These are phyloP conservation scores for Psammodynastes pulverulentus DNA, from an alignment of 2,113 vertebrate genomes.

Conservation along the genomic window DNA sequence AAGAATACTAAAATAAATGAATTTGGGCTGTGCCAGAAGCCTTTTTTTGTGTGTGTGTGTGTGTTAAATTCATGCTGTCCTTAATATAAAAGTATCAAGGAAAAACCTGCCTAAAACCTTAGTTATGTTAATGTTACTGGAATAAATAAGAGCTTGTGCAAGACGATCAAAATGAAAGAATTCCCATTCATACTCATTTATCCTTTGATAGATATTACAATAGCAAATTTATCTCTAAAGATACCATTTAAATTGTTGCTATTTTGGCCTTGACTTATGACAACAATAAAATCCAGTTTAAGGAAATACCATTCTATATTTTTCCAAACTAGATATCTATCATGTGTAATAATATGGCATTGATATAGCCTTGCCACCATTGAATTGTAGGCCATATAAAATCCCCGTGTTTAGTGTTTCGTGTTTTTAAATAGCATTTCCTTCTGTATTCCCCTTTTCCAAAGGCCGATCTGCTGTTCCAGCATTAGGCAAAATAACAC, in stretches of 20 bases:
- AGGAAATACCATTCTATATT: slow-evolving; percentile 45
- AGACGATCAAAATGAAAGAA: neutral
- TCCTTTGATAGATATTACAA: neutral
- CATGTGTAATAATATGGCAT: slow-evolving; percentile 3
- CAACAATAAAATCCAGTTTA: slow-evolving; percentile 49
- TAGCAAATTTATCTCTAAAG: neutral
- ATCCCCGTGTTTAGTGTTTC: slow-evolving; percentile 43
- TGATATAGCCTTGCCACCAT: neutral
- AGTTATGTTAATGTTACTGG: neutral
- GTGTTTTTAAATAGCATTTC: slow-evolving; percentile 37
- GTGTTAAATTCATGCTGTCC: slow-evolving; percentile 1
- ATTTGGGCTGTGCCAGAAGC: neutral
- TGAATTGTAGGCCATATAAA: slow-evolving; percentile 47
- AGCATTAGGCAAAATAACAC: slow-evolving; percentile 36
- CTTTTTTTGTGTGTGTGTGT: neutral
- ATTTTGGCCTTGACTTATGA: slow-evolving; percentile 35
- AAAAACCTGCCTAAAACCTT: neutral
- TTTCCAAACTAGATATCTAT: slow-evolving; percentile 32
- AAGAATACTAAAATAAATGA: neutral
- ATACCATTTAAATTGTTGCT: slow-evolving; percentile 40
- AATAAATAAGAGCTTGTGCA: neutral
- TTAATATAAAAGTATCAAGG: neutral
- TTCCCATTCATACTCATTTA: neutral
- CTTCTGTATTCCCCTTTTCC: slow-evolving; percentile 30
- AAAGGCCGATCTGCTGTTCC: slow-evolving; percentile 44